Evolutionary conservation across 2,888 invertebrate genomes (phyloP).

Genomic region (Nomada ruficornis): DNA sequence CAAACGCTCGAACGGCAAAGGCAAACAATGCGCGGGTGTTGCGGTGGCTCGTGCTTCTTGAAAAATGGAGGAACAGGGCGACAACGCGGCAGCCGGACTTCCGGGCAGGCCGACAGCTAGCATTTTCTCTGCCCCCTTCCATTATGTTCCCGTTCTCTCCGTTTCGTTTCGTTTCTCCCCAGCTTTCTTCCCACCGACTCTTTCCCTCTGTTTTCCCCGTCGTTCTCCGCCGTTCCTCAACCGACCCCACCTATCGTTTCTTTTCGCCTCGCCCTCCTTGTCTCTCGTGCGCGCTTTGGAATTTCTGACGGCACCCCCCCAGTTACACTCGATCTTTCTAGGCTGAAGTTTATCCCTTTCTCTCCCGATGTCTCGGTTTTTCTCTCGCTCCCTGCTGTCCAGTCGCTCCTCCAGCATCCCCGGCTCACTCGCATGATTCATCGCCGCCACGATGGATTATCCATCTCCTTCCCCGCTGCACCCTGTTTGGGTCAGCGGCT

Average conservation of each 20-base stretch:
- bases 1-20: slow-evolving; percentile 66
- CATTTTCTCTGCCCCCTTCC: slow-evolving; percentile 50
- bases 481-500: slow-evolving; percentile 43
- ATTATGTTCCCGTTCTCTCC: slow-evolving; percentile 42
- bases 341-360: slow-evolving; percentile 56
- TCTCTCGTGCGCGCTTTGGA: slow-evolving; percentile 13
- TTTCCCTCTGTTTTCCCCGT: slow-evolving; percentile 40
- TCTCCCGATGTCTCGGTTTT: slow-evolving; percentile 82
- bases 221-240: slow-evolving; percentile 34
- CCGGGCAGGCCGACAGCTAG: slow-evolving; percentile 75
- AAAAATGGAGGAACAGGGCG: slow-evolving; percentile 81
- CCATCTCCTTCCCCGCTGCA: slow-evolving; percentile 81
- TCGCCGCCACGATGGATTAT: slow-evolving; percentile 84
- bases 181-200: slow-evolving; percentile 42
- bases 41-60: slow-evolving; percentile 82
- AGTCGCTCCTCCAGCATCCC: slow-evolving; percentile 70
- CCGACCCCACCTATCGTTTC: slow-evolving; percentile 23
- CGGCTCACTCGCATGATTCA: slow-evolving; percentile 83
- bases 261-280: neutral
- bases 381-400: slow-evolving; percentile 85
- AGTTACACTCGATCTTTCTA: slow-evolving; percentile 59
- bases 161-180: slow-evolving; percentile 22
- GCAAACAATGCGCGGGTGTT: slow-evolving; percentile 80
- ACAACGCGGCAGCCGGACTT: slow-evolving; percentile 79
- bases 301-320: slow-evolving; percentile 53